A percentile compares a stretch with the other conserved stretches of the same genome.
Evolutionary conservation across 2,888 invertebrate species (phyloP).

Genomic region (Clanis bilineata): DNA sequence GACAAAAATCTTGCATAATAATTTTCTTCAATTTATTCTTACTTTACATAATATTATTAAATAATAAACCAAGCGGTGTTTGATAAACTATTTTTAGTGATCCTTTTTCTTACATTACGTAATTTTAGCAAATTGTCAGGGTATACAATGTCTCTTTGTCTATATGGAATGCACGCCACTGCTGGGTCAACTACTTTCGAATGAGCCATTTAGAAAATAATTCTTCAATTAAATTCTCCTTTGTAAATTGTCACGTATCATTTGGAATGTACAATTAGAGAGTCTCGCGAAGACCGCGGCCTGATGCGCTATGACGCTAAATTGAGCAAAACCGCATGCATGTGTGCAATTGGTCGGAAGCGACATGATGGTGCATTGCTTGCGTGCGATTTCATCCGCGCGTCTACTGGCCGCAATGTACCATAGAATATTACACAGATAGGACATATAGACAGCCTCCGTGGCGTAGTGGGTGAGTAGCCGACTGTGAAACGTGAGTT

Average conservation of each 20-base stretch:
- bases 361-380: neutral
- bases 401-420: neutral
- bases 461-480: neutral
- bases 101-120: too few relatives aligned
- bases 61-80: too few relatives aligned
- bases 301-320: neutral
- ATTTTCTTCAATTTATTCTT: too few relatives aligned
- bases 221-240: neutral
- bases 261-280: conserved; percentile 1
- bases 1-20: too few relatives aligned
- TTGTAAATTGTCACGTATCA: neutral
- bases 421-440: neutral
- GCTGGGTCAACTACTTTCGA: too few relatives aligned
- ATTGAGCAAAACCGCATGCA: conserved; percentile 7
- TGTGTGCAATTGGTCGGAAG: neutral
- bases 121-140: too few relatives aligned
- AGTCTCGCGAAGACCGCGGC: neutral
- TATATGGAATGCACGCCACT: too few relatives aligned
- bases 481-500: too few relatives aligned
- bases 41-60: too few relatives aligned
- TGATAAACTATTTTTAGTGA: too few relatives aligned
- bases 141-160: too few relatives aligned
- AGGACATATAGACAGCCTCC: too few relatives aligned
- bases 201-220: neutral
- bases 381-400: neutral